These are phyloP conservation scores for Ophion slaviceki DNA, from an alignment of 2,888 invertebrate genomes.

Conservation along the genomic window DNA sequence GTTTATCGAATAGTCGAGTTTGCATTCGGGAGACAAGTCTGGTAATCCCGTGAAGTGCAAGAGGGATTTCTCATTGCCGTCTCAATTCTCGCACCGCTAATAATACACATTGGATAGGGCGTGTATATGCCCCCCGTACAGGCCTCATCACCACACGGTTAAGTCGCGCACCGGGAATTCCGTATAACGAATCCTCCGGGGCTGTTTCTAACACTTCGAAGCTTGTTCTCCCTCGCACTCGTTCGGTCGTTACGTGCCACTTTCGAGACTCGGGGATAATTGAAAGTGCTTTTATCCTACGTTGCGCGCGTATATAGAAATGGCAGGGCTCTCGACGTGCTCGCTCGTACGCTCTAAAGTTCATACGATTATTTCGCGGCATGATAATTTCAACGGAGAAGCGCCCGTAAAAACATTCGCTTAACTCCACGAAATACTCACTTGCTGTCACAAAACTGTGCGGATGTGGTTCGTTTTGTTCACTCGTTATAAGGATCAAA, in stretches of 20 bases:
- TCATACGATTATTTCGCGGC: neutral
- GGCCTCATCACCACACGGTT: neutral
- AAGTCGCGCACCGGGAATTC: constrained; percentile 26
- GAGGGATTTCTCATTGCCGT: constrained; percentile 23
- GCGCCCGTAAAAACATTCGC: neutral
- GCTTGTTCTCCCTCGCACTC: neutral
- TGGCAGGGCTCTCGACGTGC: neutral
- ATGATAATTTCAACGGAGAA: neutral
- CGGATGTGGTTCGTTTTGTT: neutral
- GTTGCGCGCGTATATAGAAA: neutral
- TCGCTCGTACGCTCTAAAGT: neutral
- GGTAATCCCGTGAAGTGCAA: constrained; percentile 5
- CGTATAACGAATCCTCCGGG: constrained; percentile 37
- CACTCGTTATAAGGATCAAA: neutral
- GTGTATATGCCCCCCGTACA: neutral
- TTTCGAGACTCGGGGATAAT: constrained; percentile 15
- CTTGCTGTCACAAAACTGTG: too few relatives aligned
- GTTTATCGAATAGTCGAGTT: constrained; percentile 31
- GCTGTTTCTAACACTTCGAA: constrained; percentile 12
- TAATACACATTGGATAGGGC: constrained; percentile 24
- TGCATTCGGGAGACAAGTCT: constrained; percentile 8
- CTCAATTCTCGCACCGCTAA: constrained; percentile 36
- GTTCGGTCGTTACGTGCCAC: constrained; percentile 20
- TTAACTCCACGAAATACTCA: neutral
- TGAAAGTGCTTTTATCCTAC: constrained; percentile 26